phyloP scores from a whole-genome alignment of 2,113 vertebrate genomes.

The Pandion haliaetus region DNA sequence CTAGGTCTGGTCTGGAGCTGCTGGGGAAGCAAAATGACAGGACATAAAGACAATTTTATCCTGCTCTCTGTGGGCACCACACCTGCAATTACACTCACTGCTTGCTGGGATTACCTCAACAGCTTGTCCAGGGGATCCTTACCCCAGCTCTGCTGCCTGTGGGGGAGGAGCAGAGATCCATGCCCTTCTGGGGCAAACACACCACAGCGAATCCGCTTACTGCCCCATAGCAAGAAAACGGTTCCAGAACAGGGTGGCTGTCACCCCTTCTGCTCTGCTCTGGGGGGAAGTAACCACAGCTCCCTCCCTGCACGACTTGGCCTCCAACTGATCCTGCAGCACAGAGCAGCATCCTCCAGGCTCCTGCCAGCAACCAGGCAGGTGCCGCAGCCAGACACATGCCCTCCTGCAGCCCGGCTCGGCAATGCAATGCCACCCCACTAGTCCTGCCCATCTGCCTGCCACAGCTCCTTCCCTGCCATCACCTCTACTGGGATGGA shows the following conservation, averaged over 20 bases:
- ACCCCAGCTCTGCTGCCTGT: neutral
- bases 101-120: neutral
- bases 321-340: too few species aligned
- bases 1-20: neutral
- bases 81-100: neutral
- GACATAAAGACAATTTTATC: neutral
- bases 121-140: too few species aligned
- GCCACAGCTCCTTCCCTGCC: neutral
- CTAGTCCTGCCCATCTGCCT: neutral
- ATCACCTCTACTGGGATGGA: neutral
- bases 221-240: rapidly evolving
- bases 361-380: neutral
- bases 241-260: neutral
- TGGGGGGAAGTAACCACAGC: neutral
- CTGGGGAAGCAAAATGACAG: neutral
- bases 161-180: neutral
- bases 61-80: neutral
- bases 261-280: neutral
- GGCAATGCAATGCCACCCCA: neutral
- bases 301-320: too few species aligned
- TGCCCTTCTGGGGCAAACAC: neutral
- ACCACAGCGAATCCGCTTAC: neutral
- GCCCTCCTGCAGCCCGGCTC: rapidly evolving
- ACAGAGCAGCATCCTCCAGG: neutral
- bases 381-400: rapidly evolving